Evolutionary conservation across 1,140 invertebrate genomes (phyloP).

Genomic region (Radopholus similis): DNA sequence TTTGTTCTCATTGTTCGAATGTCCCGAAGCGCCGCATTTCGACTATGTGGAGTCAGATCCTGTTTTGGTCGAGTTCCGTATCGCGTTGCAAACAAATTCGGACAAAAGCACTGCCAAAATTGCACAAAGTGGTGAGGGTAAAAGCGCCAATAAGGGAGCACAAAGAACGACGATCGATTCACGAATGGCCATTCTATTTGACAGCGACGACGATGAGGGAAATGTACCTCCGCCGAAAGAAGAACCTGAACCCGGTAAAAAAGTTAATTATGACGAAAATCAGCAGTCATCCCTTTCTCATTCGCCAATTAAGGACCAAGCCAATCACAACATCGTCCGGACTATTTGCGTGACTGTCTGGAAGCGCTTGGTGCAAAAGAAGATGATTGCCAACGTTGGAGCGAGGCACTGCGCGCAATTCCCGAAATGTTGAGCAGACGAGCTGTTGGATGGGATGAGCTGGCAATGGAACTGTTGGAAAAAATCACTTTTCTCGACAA

Average conservation of each 20-base stretch:
- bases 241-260: neutral
- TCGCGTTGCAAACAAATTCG: neutral
- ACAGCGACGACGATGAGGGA: slow-evolving; percentile 12
- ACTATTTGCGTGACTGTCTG: slow-evolving; percentile 15
- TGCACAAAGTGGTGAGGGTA: neutral
- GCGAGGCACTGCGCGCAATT: slow-evolving; percentile 3
- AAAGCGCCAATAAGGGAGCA: neutral
- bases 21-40: neutral
- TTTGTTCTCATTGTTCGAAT: slow-evolving; percentile 3
- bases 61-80: neutral
- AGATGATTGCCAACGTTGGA: slow-evolving; percentile 2
- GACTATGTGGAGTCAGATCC: slow-evolving; percentile 7
- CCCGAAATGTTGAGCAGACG: neutral
- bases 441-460: slow-evolving; percentile 4
- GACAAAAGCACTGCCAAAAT: neutral
- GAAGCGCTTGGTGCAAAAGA: neutral
- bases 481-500: neutral
- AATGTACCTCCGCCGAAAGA: neutral
- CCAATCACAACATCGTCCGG: too few relatives aligned
- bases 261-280: neutral
- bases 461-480: neutral
- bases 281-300: neutral
- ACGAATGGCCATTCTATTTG: slow-evolving; percentile 2
- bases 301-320: too few relatives aligned
- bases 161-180: neutral